Base-by-base conservation (phyloP, 2,797 vertebrate genomes). In the Manis javanica region DNA sequence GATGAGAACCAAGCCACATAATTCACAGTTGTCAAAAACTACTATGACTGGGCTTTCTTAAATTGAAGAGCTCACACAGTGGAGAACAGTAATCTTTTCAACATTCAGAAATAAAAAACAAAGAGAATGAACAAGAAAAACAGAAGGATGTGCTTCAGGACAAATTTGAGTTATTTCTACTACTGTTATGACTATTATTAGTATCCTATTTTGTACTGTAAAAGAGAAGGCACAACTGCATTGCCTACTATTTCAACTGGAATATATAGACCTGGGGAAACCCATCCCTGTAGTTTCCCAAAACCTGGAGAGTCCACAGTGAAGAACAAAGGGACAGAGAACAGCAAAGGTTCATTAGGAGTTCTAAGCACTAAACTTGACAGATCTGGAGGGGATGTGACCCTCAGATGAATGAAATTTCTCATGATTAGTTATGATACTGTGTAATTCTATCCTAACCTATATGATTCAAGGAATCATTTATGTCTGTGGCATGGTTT, bases 301-400 rank as follows among this genome's bases (percentile, higher is more conserved):
- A 59, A 51, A 29, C 3, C 19, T 68, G 26, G 13, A 19, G 4
- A 8, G 0, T 13, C 2, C 10, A 34, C 3, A 31, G 0, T 8
- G 9, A 9, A 68, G 29, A 10, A 2, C 3, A 39, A 23, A 79
- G 9, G 3, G 13, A 6, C n/a, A 11, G 1, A 19, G 13, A 5
- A 71, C 37, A 68, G 3, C 46, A 12, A 7, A 64, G 37, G 4
- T 5, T 87, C 6, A 53, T 1, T 16, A 31, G 12, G 7, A 34
- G 37, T 2, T 29, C 0, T 26, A 53, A 53, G 31, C 4, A 4
- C 18, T 6, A 24, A 31, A 16, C 2, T n/a, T 39, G 49, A 61
- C 19, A 78, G 29, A 59, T 16, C 15, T 23, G 49, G 7, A 72
- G 5, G 7, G 13, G 2, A 51, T 42, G 31, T 74, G 10, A 19